Base-by-base conservation (phyloP, 37 sponge, comb jelly and placozoan species). In the Mnemiopsis leidyi region DNA sequence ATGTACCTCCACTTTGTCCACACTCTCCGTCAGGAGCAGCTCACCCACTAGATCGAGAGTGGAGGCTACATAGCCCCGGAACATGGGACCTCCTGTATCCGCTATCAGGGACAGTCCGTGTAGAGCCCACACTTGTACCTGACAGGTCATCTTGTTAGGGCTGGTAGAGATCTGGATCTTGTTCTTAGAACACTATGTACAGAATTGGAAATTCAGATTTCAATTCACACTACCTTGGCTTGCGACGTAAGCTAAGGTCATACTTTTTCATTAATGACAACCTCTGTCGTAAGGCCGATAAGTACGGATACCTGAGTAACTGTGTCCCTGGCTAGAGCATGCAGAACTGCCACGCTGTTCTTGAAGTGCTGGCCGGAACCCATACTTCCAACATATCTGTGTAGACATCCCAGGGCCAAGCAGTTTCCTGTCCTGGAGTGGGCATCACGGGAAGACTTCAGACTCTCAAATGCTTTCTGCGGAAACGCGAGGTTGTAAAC, bases 61-160 rank as follows among this genome's bases (percentile, higher is more conserved):
- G 68, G 94, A 83, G 61, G 96, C 95, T 33, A 97, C 95, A 40
- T 97, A 94, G 93, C 95, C 93, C 18, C 99, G 93, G 92, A 98
- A 98, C 96, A 98, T 93, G 16, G 99, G 99, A 9, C 99, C 99
- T 0, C 99, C 99, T 25, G 96, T 93, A 93, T 98, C 99, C 0
- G 96, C 95, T 13, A 98, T 95, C 69, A 96, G 95, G 0, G 94
- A 95, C 24, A 98, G 94, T 36, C 97, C 97, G 94, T 97, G 96
- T 69, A 98, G 93, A 0, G 96, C 95, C 97, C 97, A 98, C 68
- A 98, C 96, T 97, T 97, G 93, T 32, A 95, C 75, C 85, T 39
- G 82, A 23, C 3, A 29, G n/a, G n/a, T n/a, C n/a, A n/a, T n/a
- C n/a, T n/a, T n/a, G n/a, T n/a, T n/a, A n/a, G n/a, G n/a, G n/a